These are phyloP conservation scores for Nasonovia ribisnigri DNA, from an alignment of 2,888 invertebrate genomes.

Conservation along the genomic window DNA sequence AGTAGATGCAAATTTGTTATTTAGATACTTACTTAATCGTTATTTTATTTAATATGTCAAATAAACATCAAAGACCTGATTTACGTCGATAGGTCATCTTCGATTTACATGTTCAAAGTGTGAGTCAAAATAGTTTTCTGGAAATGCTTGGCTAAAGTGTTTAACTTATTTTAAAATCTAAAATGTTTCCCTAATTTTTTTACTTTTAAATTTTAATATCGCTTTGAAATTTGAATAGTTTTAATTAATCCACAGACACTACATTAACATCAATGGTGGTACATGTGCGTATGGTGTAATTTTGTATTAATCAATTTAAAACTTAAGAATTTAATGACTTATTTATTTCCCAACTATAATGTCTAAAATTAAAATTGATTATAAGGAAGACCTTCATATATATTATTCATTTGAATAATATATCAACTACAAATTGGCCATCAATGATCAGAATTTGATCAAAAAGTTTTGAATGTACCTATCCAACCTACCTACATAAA, in stretches of 20 bases:
- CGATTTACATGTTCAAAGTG: neutral
- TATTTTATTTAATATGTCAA: neutral
- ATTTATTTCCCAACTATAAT: neutral
- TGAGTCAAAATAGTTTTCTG: neutral
- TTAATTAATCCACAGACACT: neutral
- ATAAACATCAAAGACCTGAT: neutral
- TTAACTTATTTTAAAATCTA: neutral
- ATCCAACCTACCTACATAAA: neutral
- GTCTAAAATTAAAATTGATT: neutral
- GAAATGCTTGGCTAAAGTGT: neutral
- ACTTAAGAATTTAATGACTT: neutral
- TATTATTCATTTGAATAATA: no score
- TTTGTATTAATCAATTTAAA: neutral
- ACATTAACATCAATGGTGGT: neutral
- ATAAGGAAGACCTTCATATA: no score
- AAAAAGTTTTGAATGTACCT: no score
- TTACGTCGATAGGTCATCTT: neutral
- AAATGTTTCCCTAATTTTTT: neutral
- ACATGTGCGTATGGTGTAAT: neutral
- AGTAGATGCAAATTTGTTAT: neutral
- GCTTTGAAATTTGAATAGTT: neutral
- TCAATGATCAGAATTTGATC: neutral
- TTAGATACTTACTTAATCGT: neutral
- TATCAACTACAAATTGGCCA: neutral
- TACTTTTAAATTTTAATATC: neutral